Evolutionary conservation across 2,888 invertebrate species (phyloP).

Genomic region (Celastrina argiolus): DNA sequence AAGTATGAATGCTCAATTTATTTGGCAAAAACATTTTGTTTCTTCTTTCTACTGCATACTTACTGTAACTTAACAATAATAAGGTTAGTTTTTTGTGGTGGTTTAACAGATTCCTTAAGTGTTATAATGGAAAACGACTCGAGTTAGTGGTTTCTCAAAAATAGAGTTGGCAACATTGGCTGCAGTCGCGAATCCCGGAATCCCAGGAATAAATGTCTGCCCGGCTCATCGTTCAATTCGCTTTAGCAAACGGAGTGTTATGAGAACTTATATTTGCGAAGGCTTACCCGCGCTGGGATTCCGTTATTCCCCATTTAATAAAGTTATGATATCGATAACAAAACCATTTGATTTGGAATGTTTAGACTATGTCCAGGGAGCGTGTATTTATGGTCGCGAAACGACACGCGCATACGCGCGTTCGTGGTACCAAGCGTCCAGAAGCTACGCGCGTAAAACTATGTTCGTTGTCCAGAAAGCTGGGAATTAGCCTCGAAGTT

Average conservation of each 20-base stretch:
- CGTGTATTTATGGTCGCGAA: too few species aligned
- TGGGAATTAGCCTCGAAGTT: too few species aligned
- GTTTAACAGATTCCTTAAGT: neutral
- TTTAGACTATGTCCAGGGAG: too few species aligned
- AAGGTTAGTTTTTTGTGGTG: neutral
- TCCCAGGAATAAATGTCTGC: slow-evolving; percentile 35
- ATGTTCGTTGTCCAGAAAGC: too few species aligned
- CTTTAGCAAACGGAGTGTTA: slow-evolving; percentile 29
- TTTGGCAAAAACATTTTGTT: too few species aligned
- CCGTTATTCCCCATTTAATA: slow-evolving; percentile 24
- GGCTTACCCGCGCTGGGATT: slow-evolving; percentile 24
- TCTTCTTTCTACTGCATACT: too few species aligned
- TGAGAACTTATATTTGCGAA: slow-evolving; percentile 29
- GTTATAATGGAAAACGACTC: neutral
- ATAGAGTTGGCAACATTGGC: slow-evolving; percentile 26
- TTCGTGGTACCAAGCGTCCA: too few species aligned
- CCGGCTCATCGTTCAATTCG: slow-evolving; percentile 37
- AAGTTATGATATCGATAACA: slow-evolving; percentile 19
- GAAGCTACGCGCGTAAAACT: too few species aligned
- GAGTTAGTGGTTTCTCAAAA: neutral
- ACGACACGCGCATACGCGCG: too few species aligned
- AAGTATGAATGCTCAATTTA: too few species aligned
- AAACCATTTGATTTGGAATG: neutral
- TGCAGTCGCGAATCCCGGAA: slow-evolving; percentile 33
- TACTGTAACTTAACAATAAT: too few species aligned